Base-by-base conservation (phyloP, 2,113 vertebrate genomes). In the Gymnarchus niloticus region DNA sequence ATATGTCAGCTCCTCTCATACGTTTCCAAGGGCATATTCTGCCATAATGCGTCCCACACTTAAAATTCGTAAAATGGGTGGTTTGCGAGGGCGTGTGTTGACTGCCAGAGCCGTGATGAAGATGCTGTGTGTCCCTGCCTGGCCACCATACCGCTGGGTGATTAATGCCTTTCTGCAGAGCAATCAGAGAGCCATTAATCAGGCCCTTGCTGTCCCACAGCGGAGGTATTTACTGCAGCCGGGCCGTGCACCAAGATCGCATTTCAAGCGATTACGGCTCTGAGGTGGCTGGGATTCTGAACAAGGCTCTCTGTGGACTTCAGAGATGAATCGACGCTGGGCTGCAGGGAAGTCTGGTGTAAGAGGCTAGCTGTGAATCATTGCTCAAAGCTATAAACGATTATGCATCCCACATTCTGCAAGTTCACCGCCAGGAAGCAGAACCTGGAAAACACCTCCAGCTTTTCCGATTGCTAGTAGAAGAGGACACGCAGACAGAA, bases 121-220 rank as follows among this genome's bases (percentile, higher is more conserved):
- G 28, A 14, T 17, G 33, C 82, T 85, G 77, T 83, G 56, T 85
- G 48, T 87, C 89, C 65, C 83, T 87, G 83, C 85, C 87, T 73
- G 46, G 37, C 77, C 87, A 86, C 57, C 61, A 28, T 73, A 86
- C 33, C 25, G 7, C 44, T 49, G 19, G 23, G 6, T 65, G 84
- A 89, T 83, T 84, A 82, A 87, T 59, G 17, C 49, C 59, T 1
- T 87, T 82, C 54, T 48, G 61, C 28, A 81, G 28, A 83, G 80
- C 84, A 23, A 44, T 78, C 37, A 78, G 65, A n/a, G 51, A 52
- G 85, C 61, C 51, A 84, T 84, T 81, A 83, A 86, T 87, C 84
- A 84, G 8, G 5, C 12, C 25, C 59, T 65, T 25, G 52, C 69
- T 69, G 69, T 77, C 37, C 49, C 52, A 49, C 44, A 44, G 44